These are phyloP conservation scores for Podotricha telesiphe DNA, from an alignment of 2,888 invertebrate genomes.

Conservation along the genomic window DNA sequence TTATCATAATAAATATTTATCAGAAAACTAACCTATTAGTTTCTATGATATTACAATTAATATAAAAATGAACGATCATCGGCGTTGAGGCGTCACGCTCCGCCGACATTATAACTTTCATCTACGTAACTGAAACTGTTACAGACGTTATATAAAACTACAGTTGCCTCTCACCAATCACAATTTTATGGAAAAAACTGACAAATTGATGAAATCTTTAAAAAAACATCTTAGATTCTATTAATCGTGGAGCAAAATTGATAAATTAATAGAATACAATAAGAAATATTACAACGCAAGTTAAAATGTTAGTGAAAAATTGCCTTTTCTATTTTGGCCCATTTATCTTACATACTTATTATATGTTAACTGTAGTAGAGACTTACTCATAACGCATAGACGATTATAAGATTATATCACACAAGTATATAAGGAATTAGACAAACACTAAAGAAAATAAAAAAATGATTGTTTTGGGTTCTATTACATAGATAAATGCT, in stretches of 20 bases:
- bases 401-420: no score
- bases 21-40: neutral
- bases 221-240: neutral
- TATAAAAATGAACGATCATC: neutral
- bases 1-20: neutral
- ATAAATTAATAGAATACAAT: no score
- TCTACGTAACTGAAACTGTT: slow-evolving; percentile 38
- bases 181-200: neutral
- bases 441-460: no score
- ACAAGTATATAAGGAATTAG: no score
- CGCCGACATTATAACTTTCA: slow-evolving; percentile 37
- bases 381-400: no score
- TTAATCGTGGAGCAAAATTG: neutral
- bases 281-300: no score
- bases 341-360: no score
- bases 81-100: slow-evolving; percentile 29
- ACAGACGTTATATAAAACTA: slow-evolving; percentile 34
- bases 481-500: no score
- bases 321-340: no score
- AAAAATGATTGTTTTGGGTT: no score
- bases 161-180: slow-evolving; percentile 2
- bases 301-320: no score
- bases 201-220: neutral
- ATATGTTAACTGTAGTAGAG: no score
- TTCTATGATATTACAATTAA: neutral